Evolutionary conservation across 2,888 invertebrate species (phyloP).

Genomic region (Brenthis ino): DNA sequence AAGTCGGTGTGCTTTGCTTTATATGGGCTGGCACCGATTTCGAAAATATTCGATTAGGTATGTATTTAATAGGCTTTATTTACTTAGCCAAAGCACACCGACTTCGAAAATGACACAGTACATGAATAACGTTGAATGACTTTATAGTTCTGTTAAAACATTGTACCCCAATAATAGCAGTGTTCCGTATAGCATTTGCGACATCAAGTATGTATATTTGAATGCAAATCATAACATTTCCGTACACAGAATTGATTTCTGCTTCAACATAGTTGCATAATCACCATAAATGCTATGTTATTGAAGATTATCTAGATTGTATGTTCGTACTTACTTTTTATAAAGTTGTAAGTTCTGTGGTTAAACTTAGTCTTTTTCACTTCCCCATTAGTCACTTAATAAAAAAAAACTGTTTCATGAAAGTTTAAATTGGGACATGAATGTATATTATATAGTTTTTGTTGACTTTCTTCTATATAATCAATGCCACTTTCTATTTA

Average conservation of each 20-base stretch:
- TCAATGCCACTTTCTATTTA: constrained; percentile 28
- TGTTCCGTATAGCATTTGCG: constrained; percentile 41
- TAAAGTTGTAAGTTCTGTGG: constrained; percentile 3
- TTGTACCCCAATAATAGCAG: constrained; percentile 27
- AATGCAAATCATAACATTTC: constrained; percentile 60
- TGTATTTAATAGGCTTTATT: too few relatives aligned
- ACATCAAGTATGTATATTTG: constrained; percentile 53
- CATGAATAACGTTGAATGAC: too few relatives aligned
- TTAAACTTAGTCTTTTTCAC: too few relatives aligned
- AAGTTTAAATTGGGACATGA: too few relatives aligned
- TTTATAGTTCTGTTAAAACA: not conserved
- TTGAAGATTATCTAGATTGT: constrained; percentile 39
- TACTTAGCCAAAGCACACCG: too few relatives aligned
- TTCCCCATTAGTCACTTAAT: not conserved
- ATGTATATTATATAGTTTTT: too few relatives aligned
- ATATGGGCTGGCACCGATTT: too few relatives aligned
- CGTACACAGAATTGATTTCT: constrained; percentile 52
- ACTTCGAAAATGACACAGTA: too few relatives aligned
- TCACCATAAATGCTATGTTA: constrained; percentile 42
- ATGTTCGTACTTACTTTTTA: constrained; percentile 20
- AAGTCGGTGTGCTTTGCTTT: too few relatives aligned
- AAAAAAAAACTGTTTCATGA: too few relatives aligned
- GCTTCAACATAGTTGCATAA: constrained; percentile 41
- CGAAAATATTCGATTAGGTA: too few relatives aligned
- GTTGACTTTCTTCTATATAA: constrained; percentile 18